These are phyloP conservation scores for Cyclophora punctaria DNA, from an alignment of 2,888 invertebrate species.

Conservation along the genomic window DNA sequence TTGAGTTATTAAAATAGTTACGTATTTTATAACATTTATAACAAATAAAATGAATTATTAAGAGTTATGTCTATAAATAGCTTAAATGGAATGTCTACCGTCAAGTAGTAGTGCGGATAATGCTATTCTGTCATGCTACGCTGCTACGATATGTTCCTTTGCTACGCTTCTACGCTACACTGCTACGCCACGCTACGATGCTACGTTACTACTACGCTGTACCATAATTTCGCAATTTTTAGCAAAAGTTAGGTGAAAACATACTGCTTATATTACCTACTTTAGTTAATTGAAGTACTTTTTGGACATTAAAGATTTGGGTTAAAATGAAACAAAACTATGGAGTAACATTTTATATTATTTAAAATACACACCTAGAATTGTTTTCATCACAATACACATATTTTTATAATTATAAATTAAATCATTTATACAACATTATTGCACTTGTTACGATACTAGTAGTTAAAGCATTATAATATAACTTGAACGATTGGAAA, in stretches of 20 bases:
- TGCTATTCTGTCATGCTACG: too few relatives aligned
- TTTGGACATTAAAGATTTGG: not conserved
- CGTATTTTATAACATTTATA: not conserved
- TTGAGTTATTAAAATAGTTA: not conserved
- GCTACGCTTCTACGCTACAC: too few relatives aligned
- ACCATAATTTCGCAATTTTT: too few relatives aligned
- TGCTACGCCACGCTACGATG: too few relatives aligned
- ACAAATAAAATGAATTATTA: not conserved
- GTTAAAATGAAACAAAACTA: constrained; percentile 34
- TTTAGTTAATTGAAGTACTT: not conserved
- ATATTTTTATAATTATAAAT: constrained; percentile 38
- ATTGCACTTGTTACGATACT: constrained; percentile 65
- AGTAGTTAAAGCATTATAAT: constrained; percentile 20
- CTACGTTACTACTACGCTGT: too few relatives aligned
- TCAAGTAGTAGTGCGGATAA: too few relatives aligned
- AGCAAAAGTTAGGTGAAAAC: too few relatives aligned
- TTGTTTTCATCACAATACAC: constrained; percentile 63
- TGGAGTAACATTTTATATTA: constrained; percentile 70
- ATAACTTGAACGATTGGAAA: not conserved
- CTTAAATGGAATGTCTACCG: too few relatives aligned
- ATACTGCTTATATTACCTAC: too few relatives aligned
- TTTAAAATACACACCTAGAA: constrained; percentile 73
- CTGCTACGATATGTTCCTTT: too few relatives aligned
- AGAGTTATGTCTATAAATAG: too few relatives aligned
- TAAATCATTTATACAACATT: constrained; percentile 54